These are phyloP conservation scores for Threskiornis aethiopicus DNA, from an alignment of 2,797 vertebrate species.

Conservation along the genomic window DNA sequence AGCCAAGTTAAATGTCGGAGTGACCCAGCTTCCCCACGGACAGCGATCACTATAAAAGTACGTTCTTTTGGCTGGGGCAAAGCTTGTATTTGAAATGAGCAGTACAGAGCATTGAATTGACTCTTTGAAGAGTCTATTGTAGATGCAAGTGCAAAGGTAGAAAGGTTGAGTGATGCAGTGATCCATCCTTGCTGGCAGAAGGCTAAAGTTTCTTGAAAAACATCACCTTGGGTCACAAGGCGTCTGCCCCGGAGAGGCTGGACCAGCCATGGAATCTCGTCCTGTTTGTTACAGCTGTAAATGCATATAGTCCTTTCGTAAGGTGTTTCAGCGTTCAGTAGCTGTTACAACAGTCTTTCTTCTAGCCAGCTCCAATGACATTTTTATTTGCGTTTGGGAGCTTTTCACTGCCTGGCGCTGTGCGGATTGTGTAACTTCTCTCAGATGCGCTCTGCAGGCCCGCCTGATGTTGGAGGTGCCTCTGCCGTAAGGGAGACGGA, in stretches of 20 bases:
- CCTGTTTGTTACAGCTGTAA: background rate
- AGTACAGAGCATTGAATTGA: background rate
- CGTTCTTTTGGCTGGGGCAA: background rate
- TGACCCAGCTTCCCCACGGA: background rate
- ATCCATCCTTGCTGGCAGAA: fast-evolving
- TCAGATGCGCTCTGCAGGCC: background rate
- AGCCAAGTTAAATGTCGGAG: fast-evolving
- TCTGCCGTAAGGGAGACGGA: fast-evolving
- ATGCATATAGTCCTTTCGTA: fast-evolving
- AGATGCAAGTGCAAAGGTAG: background rate
- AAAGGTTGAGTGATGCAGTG: fast-evolving
- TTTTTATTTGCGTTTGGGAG: background rate
- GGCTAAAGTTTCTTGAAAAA: background rate
- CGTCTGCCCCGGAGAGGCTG: background rate
- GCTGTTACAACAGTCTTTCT: background rate
- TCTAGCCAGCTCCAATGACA: background rate
- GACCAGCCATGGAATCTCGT: background rate
- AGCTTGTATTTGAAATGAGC: background rate
- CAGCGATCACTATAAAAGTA: fast-evolving
- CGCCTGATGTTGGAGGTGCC: background rate
- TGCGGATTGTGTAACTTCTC: background rate
- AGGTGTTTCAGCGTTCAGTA: background rate
- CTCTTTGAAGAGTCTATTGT: background rate
- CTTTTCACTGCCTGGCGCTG: background rate
- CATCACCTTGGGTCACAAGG: background rate